Base-by-base conservation (phyloP, 2,888 invertebrate species). In the Pharmacophagus antenor region DNA sequence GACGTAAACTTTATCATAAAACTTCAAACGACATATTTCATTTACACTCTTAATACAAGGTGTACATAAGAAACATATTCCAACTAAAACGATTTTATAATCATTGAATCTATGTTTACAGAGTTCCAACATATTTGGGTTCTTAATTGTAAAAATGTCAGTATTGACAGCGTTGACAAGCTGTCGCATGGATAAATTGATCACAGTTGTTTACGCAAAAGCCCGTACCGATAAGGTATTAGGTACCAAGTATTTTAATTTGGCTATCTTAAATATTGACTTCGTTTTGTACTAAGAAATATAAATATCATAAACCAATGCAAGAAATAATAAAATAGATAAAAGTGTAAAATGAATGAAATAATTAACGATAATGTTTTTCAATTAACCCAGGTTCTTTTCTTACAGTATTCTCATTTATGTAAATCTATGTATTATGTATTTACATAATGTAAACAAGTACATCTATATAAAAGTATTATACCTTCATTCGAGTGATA, bases 141-240 rank as follows among this genome's bases (percentile, higher is more conserved):
- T 82, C 84, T 88, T 90, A 90, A 89, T 90, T 89, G 89, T 89
- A 83, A 84, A 84, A 83, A 78, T 85, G 86, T 84, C 86, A 82
- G 70, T 70, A 76, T 76, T 87, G 89, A 89, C 88, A 85, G 74
- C 80, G 74, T 70, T 82, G 87, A 87, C 86, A 88, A 74, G 73
- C 81, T 89, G 89, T 89, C 89, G 86, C 69, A 77, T 70, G 82
- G 79, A 85, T 85, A 87, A 85, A 89, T 88, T 88, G 89, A 90
- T 89, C 76, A 76, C 77, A 75, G 82, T 82, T 89, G 88, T 88
- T 89, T 89, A 87, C 85, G 85, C 81, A 85, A 87, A 85, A 79
- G 81, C 78, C 79, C 73, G 82, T 75, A 80, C 56, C 79, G 89
- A 89, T 89, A 90, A 81, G 79, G 69, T 68, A 84, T 85, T 61